These are phyloP conservation scores for Hippocampus mohnikei DNA, from an alignment of 2,113 vertebrate species.

Conservation along the genomic window DNA sequence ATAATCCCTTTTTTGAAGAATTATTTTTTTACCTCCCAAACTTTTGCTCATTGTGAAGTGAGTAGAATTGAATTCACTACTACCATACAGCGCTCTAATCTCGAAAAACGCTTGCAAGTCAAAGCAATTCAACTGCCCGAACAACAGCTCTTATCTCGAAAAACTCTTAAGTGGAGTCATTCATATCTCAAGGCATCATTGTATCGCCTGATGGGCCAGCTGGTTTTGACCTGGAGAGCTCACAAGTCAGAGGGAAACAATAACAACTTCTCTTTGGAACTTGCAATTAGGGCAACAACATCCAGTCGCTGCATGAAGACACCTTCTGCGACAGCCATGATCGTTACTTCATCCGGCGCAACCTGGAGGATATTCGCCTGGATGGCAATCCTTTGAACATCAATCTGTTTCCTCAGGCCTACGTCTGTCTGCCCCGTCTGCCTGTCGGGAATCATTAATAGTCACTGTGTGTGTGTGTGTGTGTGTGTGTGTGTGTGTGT, in stretches of 20 bases:
- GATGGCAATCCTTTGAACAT: slow-evolving; percentile 80
- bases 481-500: too few species aligned
- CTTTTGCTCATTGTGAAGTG: too few species aligned
- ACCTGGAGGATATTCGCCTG: slow-evolving; percentile 79
- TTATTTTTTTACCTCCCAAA: too few species aligned
- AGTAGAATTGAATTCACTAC: too few species aligned
- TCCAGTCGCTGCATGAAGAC: slow-evolving; percentile 70
- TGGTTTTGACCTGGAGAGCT: neutral
- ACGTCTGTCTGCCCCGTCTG: slow-evolving; percentile 78
- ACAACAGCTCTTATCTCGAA: too few species aligned
- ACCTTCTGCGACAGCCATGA: slow-evolving; percentile 73
- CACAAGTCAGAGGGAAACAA: neutral
- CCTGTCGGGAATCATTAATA: slow-evolving; percentile 69
- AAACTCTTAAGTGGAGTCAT: too few species aligned
- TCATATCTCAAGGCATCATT: too few species aligned
- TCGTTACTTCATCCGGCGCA: slow-evolving; percentile 58
- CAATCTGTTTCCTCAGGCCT: slow-evolving; percentile 70
- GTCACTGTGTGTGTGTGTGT: neutral
- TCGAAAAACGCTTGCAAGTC: too few species aligned
- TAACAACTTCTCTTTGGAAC: neutral
- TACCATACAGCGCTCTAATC: too few species aligned
- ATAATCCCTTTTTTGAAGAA: too few species aligned
- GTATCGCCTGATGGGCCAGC: neutral
- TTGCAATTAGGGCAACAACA: slow-evolving; percentile 75
- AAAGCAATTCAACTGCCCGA: too few species aligned